Percentiles rank a stretch among this genome's conserved stretches.
Conservation (phyloP, 2,797 vertebrate species). For the Thunnus albacares region DNA sequence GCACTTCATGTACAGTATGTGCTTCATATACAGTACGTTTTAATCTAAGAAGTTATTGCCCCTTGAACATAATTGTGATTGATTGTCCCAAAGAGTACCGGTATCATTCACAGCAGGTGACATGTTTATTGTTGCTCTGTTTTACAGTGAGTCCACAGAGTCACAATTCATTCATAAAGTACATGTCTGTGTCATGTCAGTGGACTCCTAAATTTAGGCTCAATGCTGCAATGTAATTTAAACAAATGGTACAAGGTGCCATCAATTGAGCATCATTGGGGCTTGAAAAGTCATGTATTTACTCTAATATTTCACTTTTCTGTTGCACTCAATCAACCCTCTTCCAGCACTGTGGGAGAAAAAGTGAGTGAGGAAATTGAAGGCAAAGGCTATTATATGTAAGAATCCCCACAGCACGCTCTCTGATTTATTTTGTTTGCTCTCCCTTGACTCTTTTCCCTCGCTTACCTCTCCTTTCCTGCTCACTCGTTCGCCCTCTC, state of each 20-base stretch:
- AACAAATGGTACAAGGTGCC: slow-evolving; percentile 52
- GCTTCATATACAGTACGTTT: neutral
- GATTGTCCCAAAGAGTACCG: slow-evolving; percentile 29
- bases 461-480: slow-evolving; percentile 68
- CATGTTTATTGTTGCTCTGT: slow-evolving; percentile 56
- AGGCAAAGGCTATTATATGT: slow-evolving; percentile 78
- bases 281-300: slow-evolving; percentile 67
- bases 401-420: slow-evolving; percentile 76
- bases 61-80: slow-evolving; percentile 35
- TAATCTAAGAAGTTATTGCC: slow-evolving; percentile 16
- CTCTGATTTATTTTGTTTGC: slow-evolving; percentile 86
- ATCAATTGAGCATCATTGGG: slow-evolving; percentile 51
- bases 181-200: slow-evolving; percentile 48
- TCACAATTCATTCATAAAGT: slow-evolving; percentile 71
- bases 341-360: slow-evolving; percentile 39
- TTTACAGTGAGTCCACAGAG: slow-evolving; percentile 16
- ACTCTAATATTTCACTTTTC: slow-evolving; percentile 72
- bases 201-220: slow-evolving; percentile 46
- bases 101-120: slow-evolving; percentile 43
- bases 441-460: slow-evolving; percentile 66
- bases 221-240: slow-evolving; percentile 51
- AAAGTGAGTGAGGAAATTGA: slow-evolving; percentile 73
- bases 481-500: slow-evolving; percentile 66
- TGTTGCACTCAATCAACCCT: slow-evolving; percentile 61
- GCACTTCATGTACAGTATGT: neutral